Conservation (phyloP, 1,140 invertebrate species). For the Drosophila oshimai region DNA sequence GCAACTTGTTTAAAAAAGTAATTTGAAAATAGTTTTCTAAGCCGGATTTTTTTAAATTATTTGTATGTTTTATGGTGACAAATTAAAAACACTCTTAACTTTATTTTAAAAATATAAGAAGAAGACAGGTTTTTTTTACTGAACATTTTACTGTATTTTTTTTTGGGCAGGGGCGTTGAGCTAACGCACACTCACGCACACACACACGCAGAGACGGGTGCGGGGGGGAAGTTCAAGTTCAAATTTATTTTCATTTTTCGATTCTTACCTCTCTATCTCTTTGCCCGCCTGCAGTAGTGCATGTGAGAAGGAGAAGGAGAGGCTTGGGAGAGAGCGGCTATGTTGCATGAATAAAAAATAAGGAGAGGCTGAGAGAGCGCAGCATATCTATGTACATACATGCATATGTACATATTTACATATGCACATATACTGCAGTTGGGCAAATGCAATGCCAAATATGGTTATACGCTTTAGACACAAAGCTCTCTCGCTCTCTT, state of each 20-base stretch:
- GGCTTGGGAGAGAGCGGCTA: background rate
- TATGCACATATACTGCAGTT: constrained; percentile 53
- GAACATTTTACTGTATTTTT: background rate
- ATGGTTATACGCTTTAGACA: constrained; percentile 73
- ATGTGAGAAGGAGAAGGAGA: background rate
- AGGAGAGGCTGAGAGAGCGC: background rate
- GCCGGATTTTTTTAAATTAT: background rate
- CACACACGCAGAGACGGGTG: constrained; percentile 30
- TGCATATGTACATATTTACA: background rate
- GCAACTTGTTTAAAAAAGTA: no score
- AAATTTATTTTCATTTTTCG: constrained; percentile 73
- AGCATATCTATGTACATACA: background rate
- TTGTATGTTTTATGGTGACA: no score
- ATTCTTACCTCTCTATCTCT: constrained; percentile 21
- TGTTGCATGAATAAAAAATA: no score
- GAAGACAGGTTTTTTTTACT: no score
- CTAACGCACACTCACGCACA: constrained; percentile 7
- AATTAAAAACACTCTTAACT: no score
- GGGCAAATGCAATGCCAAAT: constrained; percentile 73
- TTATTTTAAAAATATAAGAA: no score
- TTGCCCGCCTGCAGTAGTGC: constrained; percentile 21
- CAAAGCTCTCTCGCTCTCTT: constrained; percentile 12
- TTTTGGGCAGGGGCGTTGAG: constrained; percentile 32
- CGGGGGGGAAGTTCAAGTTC: constrained; percentile 73
- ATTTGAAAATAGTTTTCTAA: no score